A percentile compares a stretch with the other conserved stretches of the same genome.
phyloP scores from a whole-genome alignment of 2,113 vertebrate genomes.

The Cyphomyrus discorhynchus region DNA sequence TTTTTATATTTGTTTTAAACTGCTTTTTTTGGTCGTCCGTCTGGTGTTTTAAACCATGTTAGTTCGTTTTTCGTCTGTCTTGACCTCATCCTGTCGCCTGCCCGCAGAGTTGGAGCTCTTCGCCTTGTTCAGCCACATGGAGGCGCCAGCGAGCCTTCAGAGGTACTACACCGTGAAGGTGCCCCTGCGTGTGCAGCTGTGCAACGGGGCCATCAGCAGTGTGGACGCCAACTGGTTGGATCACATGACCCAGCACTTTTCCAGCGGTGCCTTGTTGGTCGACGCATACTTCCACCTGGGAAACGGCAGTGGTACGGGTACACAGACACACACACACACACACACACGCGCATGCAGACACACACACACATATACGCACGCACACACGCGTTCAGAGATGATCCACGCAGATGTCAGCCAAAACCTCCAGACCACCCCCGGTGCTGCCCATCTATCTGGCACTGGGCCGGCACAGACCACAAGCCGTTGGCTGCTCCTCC shows the following conservation, averaged over 20 bases:
- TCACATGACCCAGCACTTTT: conserved; percentile 95
- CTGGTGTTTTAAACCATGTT: not conserved
- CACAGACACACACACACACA: not conserved
- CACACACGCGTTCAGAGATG: not conserved
- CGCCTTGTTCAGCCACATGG: conserved; percentile 81
- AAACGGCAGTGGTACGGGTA: conserved; percentile 60
- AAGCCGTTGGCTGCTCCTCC: not conserved
- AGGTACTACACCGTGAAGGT: conserved; percentile 83
- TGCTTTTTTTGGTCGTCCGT: not conserved
- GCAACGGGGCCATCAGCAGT: conserved; percentile 69
- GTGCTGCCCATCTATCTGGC: not conserved
- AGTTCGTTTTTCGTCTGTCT: not conserved
- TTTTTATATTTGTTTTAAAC: not conserved
- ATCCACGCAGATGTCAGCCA: not conserved
- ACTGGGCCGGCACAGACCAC: not conserved
- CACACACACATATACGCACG: not conserved
- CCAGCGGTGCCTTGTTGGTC: conserved; percentile 76
- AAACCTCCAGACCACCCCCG: not conserved
- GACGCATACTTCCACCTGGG: conserved; percentile 79
- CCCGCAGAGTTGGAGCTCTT: conserved; percentile 77
- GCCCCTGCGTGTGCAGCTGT: conserved; percentile 75
- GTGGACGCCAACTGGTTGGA: conserved; percentile 89
- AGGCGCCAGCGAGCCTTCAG: conserved; percentile 53
- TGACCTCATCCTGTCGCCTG: not conserved
- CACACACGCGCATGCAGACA: too few species aligned